A percentile compares a stretch with the other conserved stretches of the same genome.
These are phyloP conservation scores for Picus viridis DNA, from an alignment of 2,797 vertebrate species.

Conservation along the genomic window DNA sequence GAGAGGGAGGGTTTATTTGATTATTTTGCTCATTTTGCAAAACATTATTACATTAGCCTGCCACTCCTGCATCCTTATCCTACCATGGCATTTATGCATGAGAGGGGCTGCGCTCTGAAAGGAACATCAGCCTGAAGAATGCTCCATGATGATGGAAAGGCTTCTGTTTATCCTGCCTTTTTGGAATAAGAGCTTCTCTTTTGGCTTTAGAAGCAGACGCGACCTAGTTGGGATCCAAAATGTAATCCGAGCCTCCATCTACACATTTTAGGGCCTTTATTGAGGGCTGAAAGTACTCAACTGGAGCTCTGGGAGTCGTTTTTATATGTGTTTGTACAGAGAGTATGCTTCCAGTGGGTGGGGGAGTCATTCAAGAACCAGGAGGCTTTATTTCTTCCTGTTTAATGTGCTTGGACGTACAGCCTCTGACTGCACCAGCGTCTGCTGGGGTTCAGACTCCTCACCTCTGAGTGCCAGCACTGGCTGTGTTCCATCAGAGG, in stretches of 20 bases:
- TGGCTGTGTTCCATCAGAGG: background rate
- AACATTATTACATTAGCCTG: slow-evolving; percentile 58
- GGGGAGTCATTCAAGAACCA: background rate
- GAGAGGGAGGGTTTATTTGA: slow-evolving; percentile 35
- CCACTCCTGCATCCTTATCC: slow-evolving; percentile 52
- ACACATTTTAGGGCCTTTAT: background rate
- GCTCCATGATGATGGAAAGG: slow-evolving; percentile 56
- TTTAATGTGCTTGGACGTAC: background rate
- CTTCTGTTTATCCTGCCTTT: slow-evolving; percentile 57
- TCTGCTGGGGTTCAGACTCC: background rate
- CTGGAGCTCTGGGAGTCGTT: background rate
- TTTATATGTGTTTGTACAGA: background rate
- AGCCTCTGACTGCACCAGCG: background rate
- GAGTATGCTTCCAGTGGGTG: background rate
- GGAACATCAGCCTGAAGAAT: slow-evolving; percentile 64
- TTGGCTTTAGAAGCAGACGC: slow-evolving; percentile 40
- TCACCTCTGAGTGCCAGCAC: rapidly evolving
- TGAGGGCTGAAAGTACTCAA: background rate
- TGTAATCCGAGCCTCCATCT: slow-evolving; percentile 15
- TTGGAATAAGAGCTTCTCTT: slow-evolving; percentile 42
- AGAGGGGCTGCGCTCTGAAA: slow-evolving; percentile 57
- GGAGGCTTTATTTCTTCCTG: background rate
- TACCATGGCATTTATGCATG: slow-evolving; percentile 54
- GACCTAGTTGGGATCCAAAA: slow-evolving; percentile 44
- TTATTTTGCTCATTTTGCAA: slow-evolving; percentile 63